phyloP scores from a whole-genome alignment of 1,140 invertebrate species.

The Planococcus citri region DNA sequence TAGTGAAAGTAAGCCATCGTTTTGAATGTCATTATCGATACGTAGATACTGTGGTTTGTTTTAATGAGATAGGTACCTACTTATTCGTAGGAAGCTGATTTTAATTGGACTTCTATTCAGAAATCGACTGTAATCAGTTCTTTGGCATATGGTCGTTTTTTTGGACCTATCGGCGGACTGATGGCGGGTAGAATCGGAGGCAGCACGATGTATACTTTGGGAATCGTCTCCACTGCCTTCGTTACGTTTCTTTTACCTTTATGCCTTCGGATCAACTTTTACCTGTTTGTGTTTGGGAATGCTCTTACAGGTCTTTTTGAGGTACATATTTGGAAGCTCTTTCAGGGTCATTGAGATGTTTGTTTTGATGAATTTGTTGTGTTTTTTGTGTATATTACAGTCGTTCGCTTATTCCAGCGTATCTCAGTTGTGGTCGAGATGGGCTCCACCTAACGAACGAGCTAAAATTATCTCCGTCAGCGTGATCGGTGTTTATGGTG shows the following conservation, averaged over 20 bases:
- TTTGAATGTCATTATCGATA: neutral
- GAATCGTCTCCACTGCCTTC: neutral
- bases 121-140: neutral
- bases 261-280: neutral
- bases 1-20: neutral
- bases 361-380: neutral
- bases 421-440: slow-evolving; percentile 32
- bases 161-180: neutral
- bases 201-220: neutral
- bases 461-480: slow-evolving; percentile 68
- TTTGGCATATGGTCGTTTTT: neutral
- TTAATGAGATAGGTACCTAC: no score
- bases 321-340: neutral
- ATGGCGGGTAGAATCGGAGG: neutral
- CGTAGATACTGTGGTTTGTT: neutral
- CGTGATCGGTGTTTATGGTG: slow-evolving; percentile 41
- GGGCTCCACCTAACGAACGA: slow-evolving; percentile 65
- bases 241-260: neutral
- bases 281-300: neutral
- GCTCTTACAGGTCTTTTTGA: neutral
- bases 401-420: neutral
- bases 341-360: neutral
- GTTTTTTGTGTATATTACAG: neutral
- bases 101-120: neutral
- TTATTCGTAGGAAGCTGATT: neutral